phyloP scores from a whole-genome alignment of 2,113 vertebrate species.

The Corythoichthys intestinalis region DNA sequence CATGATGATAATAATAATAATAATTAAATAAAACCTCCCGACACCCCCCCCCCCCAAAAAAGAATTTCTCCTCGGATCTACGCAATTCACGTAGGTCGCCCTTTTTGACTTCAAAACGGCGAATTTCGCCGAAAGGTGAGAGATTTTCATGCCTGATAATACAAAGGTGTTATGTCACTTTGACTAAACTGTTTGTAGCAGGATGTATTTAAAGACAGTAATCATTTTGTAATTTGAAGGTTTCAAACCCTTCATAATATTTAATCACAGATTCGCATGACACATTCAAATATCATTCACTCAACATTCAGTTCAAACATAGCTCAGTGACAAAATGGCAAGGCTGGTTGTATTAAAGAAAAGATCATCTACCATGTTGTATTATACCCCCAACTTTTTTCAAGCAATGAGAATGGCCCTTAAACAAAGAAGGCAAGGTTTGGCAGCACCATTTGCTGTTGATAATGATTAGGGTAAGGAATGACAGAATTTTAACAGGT shows the following conservation, averaged over 20 bases:
- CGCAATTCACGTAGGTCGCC: too few relatives aligned
- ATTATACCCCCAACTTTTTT: neutral
- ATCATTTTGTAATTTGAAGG: too few relatives aligned
- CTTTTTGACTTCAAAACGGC: too few relatives aligned
- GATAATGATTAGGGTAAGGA: conserved; percentile 5
- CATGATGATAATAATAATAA: too few relatives aligned
- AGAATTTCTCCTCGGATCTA: too few relatives aligned
- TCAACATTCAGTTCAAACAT: conserved; percentile 21
- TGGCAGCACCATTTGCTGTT: conserved; percentile 18
- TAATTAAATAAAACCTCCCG: too few relatives aligned
- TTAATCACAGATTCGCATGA: conserved; percentile 25
- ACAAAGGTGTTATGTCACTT: too few relatives aligned
- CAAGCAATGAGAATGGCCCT: conserved; percentile 10
- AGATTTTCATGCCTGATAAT: too few relatives aligned
- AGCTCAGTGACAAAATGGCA: conserved; percentile 16
- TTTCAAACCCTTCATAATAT: conserved; percentile 22
- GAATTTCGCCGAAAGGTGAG: too few relatives aligned
- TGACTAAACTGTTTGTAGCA: neutral
- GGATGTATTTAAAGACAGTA: too few relatives aligned
- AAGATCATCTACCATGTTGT: conserved; percentile 13
- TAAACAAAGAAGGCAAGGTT: neutral
- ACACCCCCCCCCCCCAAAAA: too few relatives aligned
- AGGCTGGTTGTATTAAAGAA: conserved; percentile 30
- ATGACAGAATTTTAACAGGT: neutral
- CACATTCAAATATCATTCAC: conserved; percentile 45